Evolutionary conservation across 2,888 invertebrate genomes (phyloP), one percentile per base, ranked within the genome.

Genomic region (Didymodactylos carnosus): DNA sequence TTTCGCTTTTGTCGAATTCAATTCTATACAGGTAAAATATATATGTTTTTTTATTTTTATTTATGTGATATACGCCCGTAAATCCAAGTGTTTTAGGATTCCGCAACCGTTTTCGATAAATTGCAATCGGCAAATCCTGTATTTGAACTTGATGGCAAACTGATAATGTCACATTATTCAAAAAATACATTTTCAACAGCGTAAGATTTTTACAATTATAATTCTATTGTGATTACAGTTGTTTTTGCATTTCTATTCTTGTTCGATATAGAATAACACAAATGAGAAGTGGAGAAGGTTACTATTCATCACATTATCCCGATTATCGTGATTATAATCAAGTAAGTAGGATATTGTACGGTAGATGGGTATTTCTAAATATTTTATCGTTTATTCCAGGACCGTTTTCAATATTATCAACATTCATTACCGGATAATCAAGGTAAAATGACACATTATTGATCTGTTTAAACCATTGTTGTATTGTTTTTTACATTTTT

Each of bases 91-190:
- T 39, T 49, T 23, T n/a, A 74, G 74, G 74, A 74, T 91, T 72
- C 87, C 89, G 79, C 89, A 89, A 77, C 53, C n/a, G 87, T 88
- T 14, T 82, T 92, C 46, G 87, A 87, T 3, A 84, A 84, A 11
- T 77, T 81, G 76, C 77, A 78, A 43, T 83, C 85, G n/a, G 81
- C 82, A 16, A 53, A 27, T 19, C 53, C 53, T 29, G 84, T 84
- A 11, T 82, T 88, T 41, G 85, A 86, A 72, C 87, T 88, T 1
- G 88, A 88, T 78, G 86, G 86, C 0, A 85, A 87, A 77, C 81
- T 80, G 70, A 79, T 83, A 39, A 77, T 82, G 14, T 79, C 82
- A 16, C 78, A 80, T 51, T 83, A 81, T 79, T 82, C 83, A 39
- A 83, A 83, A 76, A 83, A 83, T 72, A 83, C 82, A n/a, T 83